Evolutionary conservation across 2,113 vertebrate species (phyloP).

Genomic region (Gnathochromis pfefferi): DNA sequence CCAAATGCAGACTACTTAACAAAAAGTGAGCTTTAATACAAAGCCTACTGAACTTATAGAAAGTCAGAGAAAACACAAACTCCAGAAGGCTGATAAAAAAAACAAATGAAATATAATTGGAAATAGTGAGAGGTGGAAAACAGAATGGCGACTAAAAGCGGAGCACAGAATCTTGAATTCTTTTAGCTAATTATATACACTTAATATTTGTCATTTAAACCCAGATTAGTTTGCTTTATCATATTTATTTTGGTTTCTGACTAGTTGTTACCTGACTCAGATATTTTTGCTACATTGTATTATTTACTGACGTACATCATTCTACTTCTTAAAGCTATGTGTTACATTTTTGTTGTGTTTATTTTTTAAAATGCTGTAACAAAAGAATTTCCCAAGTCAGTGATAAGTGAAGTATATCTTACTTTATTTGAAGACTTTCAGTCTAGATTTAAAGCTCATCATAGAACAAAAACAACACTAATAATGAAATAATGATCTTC

Average conservation of each 20-base stretch:
- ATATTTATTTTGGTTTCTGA: background rate
- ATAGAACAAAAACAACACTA: background rate
- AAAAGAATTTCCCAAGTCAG: background rate
- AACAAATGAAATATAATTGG: background rate
- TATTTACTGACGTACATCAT: background rate
- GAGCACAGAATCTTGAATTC: background rate
- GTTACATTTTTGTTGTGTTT: background rate
- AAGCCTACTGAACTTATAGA: background rate
- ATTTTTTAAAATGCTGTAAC: background rate
- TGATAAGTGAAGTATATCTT: background rate
- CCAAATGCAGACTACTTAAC: background rate
- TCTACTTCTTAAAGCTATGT: accelerated
- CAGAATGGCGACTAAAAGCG: background rate
- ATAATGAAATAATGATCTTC: background rate
- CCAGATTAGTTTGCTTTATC: background rate
- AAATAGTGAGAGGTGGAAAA: background rate
- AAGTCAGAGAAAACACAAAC: background rate
- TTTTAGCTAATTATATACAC: background rate
- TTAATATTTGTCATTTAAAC: background rate
- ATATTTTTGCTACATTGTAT: background rate
- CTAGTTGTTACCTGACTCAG: accelerated
- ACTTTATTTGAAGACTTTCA: background rate
- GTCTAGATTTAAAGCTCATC: background rate
- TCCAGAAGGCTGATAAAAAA: background rate
- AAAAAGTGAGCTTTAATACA: background rate